Percentiles rank a stretch among this genome's conserved stretches.
These are phyloP conservation scores for Mastomys natalensis DNA, from an alignment of 2,113 vertebrate genomes.

Conservation along the genomic window DNA sequence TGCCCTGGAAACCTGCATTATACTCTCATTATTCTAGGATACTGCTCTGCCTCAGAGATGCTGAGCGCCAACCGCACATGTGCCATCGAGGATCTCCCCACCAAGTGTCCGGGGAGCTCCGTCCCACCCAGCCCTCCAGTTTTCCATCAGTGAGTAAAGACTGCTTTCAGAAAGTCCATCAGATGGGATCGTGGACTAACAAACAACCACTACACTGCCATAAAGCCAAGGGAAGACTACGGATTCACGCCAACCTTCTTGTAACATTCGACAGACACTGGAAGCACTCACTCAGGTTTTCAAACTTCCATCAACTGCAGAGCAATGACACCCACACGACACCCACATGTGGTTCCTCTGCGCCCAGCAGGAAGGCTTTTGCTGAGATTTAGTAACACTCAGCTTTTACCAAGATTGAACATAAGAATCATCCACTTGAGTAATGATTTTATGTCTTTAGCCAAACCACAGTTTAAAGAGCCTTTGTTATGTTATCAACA, in stretches of 20 bases:
- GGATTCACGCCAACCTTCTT: background rate
- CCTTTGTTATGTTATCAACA: slow-evolving; percentile 39
- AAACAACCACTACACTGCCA: background rate
- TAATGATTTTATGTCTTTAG: slow-evolving; percentile 19
- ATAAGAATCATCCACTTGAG: background rate
- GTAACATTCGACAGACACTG: background rate
- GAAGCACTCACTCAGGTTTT: background rate
- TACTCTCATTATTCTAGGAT: too few species aligned
- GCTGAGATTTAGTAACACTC: slow-evolving; percentile 11
- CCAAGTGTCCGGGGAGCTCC: background rate
- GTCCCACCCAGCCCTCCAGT: background rate
- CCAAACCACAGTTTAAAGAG: slow-evolving; percentile 38
- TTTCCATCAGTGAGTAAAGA: slow-evolving; percentile 7
- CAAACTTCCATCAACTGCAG: background rate
- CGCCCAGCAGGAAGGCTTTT: background rate
- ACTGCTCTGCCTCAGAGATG: background rate
- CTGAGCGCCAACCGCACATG: background rate
- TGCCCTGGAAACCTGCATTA: background rate
- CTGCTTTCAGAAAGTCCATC: background rate
- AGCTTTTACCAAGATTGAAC: slow-evolving; percentile 9
- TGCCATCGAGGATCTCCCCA: background rate
- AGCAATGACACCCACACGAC: background rate
- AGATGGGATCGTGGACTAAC: background rate
- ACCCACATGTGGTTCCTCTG: background rate
- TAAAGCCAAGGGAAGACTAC: background rate